Evolutionary conservation across 2,113 vertebrate species (phyloP), one percentile per base, ranked within the genome.

Genomic region (Tiliqua scincoides): DNA sequence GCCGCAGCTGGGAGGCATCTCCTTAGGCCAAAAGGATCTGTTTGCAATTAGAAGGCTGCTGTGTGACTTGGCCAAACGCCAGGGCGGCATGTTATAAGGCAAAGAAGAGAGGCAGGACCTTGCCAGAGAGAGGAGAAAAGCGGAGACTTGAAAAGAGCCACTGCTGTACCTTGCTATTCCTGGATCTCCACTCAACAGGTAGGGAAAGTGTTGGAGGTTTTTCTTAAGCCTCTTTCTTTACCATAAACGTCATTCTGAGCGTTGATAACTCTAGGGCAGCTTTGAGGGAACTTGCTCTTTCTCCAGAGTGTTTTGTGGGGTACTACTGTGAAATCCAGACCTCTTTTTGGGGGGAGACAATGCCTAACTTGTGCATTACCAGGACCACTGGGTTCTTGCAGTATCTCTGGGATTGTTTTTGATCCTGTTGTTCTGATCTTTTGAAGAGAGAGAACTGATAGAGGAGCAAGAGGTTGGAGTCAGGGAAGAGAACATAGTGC

Each of bases 11-110:
- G 67, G 43, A 83, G 23, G n/a, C 37, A 25, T 62, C 67, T 48
- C 11, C 12, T 25, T 82, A 67, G 0, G 76, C 85, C 2, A 17
- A 7, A 59, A 0, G 59, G 14, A 80, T 87, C 93, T 94, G 95
- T 68, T 95, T 87, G 90, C 87, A 91, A 93, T 95, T 93, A 93
- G 84, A 67, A 27, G 83, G 37, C 57, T 90, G 27, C 84, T 79
- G n/a, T 89, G 92, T 82, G 35, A 88, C 89, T 82, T 92, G 94
- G 93, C 93, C 90, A 75, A 0, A 1, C 15, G 87, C 93, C 91
- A 93, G 85, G 0, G 35, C 87, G 62, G 32, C 1, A 40, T 4
- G 6, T 52, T 93, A 27, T 91, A 78, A 90, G 89, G 84, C 79
- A 82, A 73, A 68, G 48, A 88, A 84, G 6, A 89, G 75, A 86